Conservation (phyloP, 2,888 invertebrate genomes). For the Homarus gammarus region DNA sequence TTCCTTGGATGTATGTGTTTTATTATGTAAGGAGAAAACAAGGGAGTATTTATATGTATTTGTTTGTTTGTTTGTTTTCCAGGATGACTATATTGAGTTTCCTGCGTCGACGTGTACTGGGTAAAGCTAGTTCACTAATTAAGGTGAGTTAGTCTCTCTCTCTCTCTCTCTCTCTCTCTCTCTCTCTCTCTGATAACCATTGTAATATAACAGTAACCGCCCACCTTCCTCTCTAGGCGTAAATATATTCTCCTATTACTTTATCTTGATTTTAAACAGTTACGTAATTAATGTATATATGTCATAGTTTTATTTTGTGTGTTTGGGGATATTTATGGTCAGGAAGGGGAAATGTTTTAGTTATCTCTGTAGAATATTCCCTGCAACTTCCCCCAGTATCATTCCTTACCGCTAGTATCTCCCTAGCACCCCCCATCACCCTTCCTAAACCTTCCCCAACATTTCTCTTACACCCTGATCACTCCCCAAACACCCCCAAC, state of each 20-base stretch:
- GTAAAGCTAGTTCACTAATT: conserved; percentile 26
- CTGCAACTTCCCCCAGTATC: neutral
- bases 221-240: too few species aligned
- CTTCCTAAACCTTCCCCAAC: neutral
- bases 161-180: too few species aligned
- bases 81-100: conserved; percentile 27
- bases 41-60: neutral
- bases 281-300: too few species aligned
- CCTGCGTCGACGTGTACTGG: conserved; percentile 28
- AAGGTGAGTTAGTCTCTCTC: conserved; percentile 15
- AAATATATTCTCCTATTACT: too few species aligned
- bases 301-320: too few species aligned
- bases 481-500: too few species aligned
- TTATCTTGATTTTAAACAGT: too few species aligned
- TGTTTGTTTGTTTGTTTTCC: neutral
- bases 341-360: too few species aligned
- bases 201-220: too few species aligned
- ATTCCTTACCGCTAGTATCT: neutral
- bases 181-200: too few species aligned
- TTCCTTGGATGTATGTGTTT: neutral
- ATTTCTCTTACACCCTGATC: neutral
- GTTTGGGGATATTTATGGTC: too few species aligned
- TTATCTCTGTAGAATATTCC: neutral
- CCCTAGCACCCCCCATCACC: neutral
- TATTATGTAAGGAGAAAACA: too few species aligned